phyloP scores from a whole-genome alignment of 2,113 vertebrate genomes.

The Blennius ocellaris region DNA sequence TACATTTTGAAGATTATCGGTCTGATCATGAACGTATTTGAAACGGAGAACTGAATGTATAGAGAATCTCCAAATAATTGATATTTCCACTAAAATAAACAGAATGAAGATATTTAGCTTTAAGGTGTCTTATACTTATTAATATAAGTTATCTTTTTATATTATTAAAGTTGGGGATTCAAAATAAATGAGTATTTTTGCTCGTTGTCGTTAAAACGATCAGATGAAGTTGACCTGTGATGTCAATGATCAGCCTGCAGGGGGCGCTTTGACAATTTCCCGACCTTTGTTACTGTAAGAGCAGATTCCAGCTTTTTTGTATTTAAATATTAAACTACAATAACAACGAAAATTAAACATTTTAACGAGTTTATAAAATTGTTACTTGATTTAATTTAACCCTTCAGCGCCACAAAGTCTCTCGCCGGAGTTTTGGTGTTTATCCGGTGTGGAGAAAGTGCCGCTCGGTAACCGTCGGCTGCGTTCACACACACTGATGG shows the following conservation, averaged over 20 bases:
- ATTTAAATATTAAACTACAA: background rate
- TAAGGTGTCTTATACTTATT: too few relatives aligned
- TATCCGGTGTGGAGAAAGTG: slow-evolving; percentile 72
- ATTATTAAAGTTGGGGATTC: too few relatives aligned
- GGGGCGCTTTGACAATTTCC: slow-evolving; percentile 11
- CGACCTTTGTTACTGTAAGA: background rate
- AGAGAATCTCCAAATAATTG: too few relatives aligned
- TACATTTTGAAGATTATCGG: too few relatives aligned
- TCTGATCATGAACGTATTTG: too few relatives aligned
- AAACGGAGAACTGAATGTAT: too few relatives aligned
- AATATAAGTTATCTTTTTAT: too few relatives aligned
- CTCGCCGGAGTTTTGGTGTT: fast-evolving
- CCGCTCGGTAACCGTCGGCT: slow-evolving; percentile 20
- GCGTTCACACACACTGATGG: slow-evolving; percentile 80
- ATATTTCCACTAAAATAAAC: too few relatives aligned
- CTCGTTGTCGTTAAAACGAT: background rate
- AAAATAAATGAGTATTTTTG: too few relatives aligned
- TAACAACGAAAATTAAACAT: background rate
- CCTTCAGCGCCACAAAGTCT: fast-evolving
- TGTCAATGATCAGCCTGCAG: slow-evolving; percentile 25
- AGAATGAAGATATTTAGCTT: too few relatives aligned
- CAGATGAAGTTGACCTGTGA: background rate
- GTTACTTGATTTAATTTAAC: background rate
- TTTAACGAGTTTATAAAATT: background rate
- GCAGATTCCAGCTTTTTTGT: slow-evolving; percentile 63